Conservation (phyloP, 2,888 invertebrate species). For the Dyspetes luteomarginatus region DNA sequence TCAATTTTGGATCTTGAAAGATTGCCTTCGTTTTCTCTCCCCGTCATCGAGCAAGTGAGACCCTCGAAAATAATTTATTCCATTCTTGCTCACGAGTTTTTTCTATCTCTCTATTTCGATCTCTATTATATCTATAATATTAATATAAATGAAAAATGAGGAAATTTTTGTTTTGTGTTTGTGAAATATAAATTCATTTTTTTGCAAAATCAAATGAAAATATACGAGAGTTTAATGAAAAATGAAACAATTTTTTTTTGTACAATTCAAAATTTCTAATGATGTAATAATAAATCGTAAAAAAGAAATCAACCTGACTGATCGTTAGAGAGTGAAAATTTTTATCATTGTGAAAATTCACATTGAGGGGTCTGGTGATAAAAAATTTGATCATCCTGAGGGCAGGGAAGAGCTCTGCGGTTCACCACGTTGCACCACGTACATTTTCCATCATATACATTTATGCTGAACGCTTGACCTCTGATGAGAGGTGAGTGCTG, state of each 20-base stretch:
- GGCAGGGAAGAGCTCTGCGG: slow-evolving; percentile 47
- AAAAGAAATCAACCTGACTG: not conserved
- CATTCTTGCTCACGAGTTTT: slow-evolving; percentile 47
- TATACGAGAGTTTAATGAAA: too few relatives aligned
- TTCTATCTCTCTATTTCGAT: slow-evolving; percentile 10
- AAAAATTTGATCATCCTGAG: slow-evolving; percentile 44
- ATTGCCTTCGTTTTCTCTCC: slow-evolving; percentile 53
- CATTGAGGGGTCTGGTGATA: slow-evolving; percentile 1
- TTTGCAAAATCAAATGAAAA: not conserved
- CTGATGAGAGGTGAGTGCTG: slow-evolving; percentile 33
- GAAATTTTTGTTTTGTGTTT: not conserved
- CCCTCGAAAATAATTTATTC: slow-evolving; percentile 70
- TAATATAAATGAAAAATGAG: slow-evolving; percentile 13
- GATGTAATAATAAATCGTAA: too few relatives aligned
- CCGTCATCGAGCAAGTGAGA: slow-evolving; percentile 27
- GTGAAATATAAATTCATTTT: not conserved
- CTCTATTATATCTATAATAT: not conserved
- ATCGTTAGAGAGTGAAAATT: not conserved
- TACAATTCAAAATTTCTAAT: too few relatives aligned
- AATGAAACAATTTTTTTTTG: too few relatives aligned
- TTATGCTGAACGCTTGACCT: slow-evolving; percentile 66
- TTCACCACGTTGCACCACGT: slow-evolving; percentile 61
- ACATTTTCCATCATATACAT: slow-evolving; percentile 71
- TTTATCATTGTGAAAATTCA: slow-evolving; percentile 4
- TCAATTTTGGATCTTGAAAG: slow-evolving; percentile 45